phyloP scores from a whole-genome alignment of 2,113 vertebrate species.

The Ia io region DNA sequence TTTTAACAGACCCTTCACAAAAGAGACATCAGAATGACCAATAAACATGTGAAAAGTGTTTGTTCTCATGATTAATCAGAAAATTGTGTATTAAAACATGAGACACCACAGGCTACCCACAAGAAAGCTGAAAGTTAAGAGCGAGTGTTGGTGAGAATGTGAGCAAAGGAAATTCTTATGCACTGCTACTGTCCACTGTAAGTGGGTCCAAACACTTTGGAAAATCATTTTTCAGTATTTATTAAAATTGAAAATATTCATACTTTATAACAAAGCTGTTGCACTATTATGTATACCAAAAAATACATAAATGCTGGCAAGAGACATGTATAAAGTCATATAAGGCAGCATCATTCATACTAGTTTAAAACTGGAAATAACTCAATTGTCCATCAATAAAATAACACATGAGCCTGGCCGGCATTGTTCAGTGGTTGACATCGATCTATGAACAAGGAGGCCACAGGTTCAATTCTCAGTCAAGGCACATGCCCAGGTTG shows the following conservation, averaged over 20 bases:
- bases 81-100: not conserved
- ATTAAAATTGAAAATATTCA: not conserved
- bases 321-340: not conserved
- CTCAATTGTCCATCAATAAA: not conserved
- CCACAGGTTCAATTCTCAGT: too few relatives aligned
- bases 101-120: not conserved
- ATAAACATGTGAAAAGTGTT: not conserved
- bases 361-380: not conserved
- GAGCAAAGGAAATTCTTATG: not conserved
- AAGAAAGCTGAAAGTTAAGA: not conserved
- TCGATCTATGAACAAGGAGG: too few relatives aligned
- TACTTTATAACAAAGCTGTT: not conserved
- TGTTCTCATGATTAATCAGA: not conserved
- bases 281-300: not conserved
- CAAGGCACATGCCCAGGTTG: too few relatives aligned
- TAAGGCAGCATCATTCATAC: not conserved
- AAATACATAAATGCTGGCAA: not conserved
- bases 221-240: not conserved
- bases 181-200: not conserved
- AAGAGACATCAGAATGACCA: not conserved
- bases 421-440: too few relatives aligned
- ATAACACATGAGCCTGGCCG: not conserved
- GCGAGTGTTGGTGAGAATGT: not conserved
- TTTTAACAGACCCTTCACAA: not conserved
- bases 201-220: not conserved